Percentiles rank a stretch among this genome's conserved stretches.
Evolutionary conservation across 53 echinoderm and acorn worm species (phyloP).

Genomic region (Paelopatides confundens): DNA sequence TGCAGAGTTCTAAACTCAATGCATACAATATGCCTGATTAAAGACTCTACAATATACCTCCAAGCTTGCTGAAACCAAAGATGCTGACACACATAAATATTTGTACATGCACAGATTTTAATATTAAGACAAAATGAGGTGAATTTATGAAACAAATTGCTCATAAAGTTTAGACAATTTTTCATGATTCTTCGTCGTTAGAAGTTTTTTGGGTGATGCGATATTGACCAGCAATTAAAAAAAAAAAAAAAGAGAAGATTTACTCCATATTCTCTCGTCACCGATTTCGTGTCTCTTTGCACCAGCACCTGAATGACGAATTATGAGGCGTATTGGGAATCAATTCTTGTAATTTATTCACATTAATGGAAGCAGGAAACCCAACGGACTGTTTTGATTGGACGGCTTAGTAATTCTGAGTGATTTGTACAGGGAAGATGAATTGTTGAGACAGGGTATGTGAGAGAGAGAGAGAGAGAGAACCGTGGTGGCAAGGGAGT

Average conservation of each 20-base stretch:
- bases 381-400: conserved; percentile 17
- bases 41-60: too few relatives aligned
- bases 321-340: conserved; percentile 1
- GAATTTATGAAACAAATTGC: too few relatives aligned
- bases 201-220: neutral
- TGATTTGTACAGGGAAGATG: neutral
- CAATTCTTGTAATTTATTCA: conserved; percentile 20
- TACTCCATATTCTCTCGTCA: neutral
- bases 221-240: neutral
- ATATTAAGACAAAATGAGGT: too few relatives aligned
- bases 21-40: too few relatives aligned
- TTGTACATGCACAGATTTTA: too few relatives aligned
- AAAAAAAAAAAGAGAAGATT: neutral
- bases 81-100: too few relatives aligned
- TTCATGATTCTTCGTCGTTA: too few relatives aligned
- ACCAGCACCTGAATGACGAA: conserved; percentile 1
- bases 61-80: too few relatives aligned
- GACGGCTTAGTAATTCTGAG: neutral
- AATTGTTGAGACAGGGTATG: neutral
- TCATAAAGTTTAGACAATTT: too few relatives aligned
- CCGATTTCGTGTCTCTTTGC: neutral
- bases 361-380: conserved; percentile 29
- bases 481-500: neutral
- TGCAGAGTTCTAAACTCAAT: too few relatives aligned
- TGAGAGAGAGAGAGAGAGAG: too few relatives aligned